These are phyloP conservation scores for Oceanodroma tethys DNA, from an alignment of 2,113 vertebrate genomes.

Conservation along the genomic window DNA sequence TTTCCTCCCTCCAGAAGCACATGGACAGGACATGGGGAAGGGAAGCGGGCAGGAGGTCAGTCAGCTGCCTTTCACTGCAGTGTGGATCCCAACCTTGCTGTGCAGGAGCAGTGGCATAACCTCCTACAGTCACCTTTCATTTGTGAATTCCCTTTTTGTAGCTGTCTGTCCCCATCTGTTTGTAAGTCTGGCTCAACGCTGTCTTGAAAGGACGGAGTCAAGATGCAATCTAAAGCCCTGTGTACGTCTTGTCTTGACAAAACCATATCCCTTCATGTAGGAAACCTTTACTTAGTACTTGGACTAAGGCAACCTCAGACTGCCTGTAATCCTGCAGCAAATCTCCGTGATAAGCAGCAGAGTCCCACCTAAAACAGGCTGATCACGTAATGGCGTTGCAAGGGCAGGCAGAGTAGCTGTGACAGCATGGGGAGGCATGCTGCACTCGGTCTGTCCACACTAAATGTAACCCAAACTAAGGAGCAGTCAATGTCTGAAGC, in stretches of 20 bases:
- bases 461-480: background rate
- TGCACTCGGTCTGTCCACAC: accelerated
- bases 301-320: background rate
- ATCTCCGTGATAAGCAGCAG: background rate
- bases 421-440: background rate
- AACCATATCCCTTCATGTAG: background rate
- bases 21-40: background rate
- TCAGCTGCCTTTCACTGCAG: background rate
- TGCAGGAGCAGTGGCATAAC: background rate
- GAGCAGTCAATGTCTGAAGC: background rate
- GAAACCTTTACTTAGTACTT: background rate
- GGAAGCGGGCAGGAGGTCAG: background rate
- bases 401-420: background rate
- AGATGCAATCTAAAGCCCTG: background rate
- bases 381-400: background rate
- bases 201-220: background rate
- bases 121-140: background rate
- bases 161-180: background rate
- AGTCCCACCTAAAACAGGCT: background rate
- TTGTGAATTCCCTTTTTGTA: background rate
- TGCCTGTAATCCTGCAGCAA: background rate
- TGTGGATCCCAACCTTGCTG: background rate
- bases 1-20: background rate
- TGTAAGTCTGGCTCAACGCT: background rate
- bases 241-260: background rate